Evolutionary conservation across 2,888 invertebrate genomes (phyloP).

Genomic region (Luperina nickerlii): DNA sequence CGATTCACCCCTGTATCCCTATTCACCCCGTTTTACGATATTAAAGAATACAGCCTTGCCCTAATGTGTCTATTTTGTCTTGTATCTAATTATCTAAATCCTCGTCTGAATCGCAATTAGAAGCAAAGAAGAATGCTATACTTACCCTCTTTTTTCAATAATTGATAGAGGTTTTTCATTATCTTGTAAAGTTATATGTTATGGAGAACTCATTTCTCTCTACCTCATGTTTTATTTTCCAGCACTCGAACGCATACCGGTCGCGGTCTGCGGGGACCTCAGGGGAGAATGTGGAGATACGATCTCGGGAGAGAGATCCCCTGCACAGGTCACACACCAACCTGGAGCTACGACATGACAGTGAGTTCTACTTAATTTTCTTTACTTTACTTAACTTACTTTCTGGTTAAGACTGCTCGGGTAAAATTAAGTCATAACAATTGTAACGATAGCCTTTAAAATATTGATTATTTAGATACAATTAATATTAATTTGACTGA

Average conservation of each 20-base stretch:
- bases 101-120: background rate
- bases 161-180: background rate
- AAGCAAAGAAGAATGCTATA: background rate
- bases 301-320: constrained; percentile 84
- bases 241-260: constrained; percentile 86
- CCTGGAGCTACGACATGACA: constrained; percentile 83
- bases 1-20: no score
- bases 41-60: background rate
- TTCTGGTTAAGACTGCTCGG: background rate
- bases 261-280: constrained; percentile 85
- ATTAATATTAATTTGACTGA: background rate
- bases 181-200: background rate
- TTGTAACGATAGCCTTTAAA: background rate
- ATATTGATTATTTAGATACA: background rate
- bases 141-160: background rate
- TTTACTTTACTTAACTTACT: no score
- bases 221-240: constrained; percentile 50
- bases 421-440: background rate
- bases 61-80: background rate
- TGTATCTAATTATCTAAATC: no score
- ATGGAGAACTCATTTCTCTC: background rate
- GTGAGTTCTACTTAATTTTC: constrained; percentile 70
- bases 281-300: constrained; percentile 75
- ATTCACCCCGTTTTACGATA: no score
- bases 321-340: constrained; percentile 88